Evolutionary conservation across 2,797 vertebrate species (phyloP).

Genomic region (Allobates femoralis): DNA sequence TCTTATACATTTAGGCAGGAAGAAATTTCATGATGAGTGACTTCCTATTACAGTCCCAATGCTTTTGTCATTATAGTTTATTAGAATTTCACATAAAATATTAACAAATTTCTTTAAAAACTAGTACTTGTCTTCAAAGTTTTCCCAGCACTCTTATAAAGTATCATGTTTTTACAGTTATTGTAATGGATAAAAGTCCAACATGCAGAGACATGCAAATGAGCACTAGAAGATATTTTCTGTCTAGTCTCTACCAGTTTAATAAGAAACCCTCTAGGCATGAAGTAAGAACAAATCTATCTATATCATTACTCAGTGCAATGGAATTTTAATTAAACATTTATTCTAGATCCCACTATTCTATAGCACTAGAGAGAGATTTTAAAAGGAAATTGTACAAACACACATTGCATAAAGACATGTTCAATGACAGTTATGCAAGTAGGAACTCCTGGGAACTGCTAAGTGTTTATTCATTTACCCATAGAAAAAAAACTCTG

Average conservation of each 20-base stretch:
- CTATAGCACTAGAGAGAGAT: neutral
- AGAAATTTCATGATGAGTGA: no score
- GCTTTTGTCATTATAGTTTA: neutral
- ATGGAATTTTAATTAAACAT: conserved; percentile 15
- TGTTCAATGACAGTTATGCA: neutral
- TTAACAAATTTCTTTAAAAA: neutral
- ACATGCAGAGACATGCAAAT: conserved; percentile 21
- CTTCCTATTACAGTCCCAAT: no score
- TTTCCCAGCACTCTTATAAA: neutral
- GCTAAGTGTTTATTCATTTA: no score
- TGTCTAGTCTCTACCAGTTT: conserved; percentile 6
- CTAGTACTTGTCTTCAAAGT: neutral
- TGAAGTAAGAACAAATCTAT: neutral
- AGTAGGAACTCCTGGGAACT: neutral
- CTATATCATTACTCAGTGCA: conserved; percentile 10
- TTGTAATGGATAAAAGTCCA: neutral
- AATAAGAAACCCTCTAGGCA: conserved; percentile 11
- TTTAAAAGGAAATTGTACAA: neutral
- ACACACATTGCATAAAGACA: neutral
- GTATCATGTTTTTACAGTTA: neutral
- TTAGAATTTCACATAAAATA: neutral
- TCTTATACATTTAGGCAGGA: no score
- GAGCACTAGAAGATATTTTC: neutral
- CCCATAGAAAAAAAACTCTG: no score
- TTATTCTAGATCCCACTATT: neutral